phyloP scores from a whole-genome alignment of 2,888 invertebrate species.

The Drosophila quinaria region DNA sequence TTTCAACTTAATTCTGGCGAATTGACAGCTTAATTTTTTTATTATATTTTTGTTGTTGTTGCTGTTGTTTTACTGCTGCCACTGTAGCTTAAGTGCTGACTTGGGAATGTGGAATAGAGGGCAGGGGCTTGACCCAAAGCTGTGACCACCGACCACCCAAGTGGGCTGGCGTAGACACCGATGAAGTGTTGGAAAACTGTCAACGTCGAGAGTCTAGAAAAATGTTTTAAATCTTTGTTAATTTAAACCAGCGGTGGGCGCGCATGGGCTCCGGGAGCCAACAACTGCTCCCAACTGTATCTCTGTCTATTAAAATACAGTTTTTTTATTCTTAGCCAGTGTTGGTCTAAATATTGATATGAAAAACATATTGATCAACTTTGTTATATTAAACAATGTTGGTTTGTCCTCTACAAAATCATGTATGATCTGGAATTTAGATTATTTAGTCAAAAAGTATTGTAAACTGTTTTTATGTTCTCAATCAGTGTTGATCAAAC shows the following conservation, averaged over 20 bases:
- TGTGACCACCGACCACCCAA: slow-evolving; percentile 19
- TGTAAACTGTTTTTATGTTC: neutral
- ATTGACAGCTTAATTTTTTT: slow-evolving; percentile 42
- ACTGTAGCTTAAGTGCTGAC: neutral
- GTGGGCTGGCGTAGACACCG: neutral
- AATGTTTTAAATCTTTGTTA: no score
- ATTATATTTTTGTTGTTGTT: neutral
- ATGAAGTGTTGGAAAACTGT: neutral
- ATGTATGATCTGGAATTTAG: neutral
- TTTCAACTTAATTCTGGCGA: slow-evolving; percentile 43
- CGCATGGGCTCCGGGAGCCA: no score
- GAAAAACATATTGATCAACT: neutral
- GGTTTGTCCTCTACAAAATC: no score
- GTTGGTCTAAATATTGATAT: neutral
- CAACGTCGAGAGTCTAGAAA: no score
- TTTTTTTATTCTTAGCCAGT: neutral
- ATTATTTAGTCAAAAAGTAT: neutral
- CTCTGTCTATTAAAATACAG: no score
- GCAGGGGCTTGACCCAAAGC: slow-evolving; percentile 16
- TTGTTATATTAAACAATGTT: neutral
- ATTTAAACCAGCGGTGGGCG: no score
- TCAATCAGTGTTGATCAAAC: neutral
- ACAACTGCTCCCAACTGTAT: no score
- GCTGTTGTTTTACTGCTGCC: neutral
- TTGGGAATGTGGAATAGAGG: slow-evolving; percentile 4